These are phyloP conservation scores for Notoglanidium macrostoma DNA, from an alignment of 2,797 vertebrate species.

Conservation along the genomic window DNA sequence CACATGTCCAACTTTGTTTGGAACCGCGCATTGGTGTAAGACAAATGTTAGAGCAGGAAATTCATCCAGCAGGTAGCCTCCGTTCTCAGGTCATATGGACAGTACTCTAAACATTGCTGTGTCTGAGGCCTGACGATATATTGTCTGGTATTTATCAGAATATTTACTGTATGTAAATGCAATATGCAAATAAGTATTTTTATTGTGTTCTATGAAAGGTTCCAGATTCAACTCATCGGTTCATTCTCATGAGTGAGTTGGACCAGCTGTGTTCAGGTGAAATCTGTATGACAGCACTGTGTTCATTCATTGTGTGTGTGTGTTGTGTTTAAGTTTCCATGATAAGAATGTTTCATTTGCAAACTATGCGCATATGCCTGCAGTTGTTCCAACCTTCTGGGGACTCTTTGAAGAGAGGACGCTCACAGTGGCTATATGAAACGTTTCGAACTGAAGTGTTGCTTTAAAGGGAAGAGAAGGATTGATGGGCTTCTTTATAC, in stretches of 20 bases:
- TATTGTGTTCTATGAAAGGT: background rate
- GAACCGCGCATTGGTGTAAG: background rate
- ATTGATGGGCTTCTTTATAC: background rate
- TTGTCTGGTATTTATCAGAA: background rate
- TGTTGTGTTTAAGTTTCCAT: background rate
- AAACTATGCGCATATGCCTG: background rate
- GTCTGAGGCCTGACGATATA: too few relatives aligned
- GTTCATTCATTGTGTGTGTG: background rate
- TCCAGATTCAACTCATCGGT: background rate
- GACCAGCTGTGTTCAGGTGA: background rate
- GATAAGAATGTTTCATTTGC: constrained; percentile 4
- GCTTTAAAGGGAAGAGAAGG: background rate
- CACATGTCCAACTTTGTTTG: background rate
- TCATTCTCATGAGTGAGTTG: background rate
- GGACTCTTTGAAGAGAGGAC: background rate
- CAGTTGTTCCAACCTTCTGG: background rate
- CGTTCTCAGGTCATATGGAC: background rate
- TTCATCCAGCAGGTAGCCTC: background rate
- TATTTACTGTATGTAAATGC: background rate
- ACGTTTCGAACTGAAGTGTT: background rate
- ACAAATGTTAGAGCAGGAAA: background rate
- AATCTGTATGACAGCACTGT: background rate
- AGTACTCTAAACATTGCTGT: background rate
- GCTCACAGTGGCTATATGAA: background rate
- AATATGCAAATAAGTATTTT: background rate